Evolutionary conservation across 2,888 invertebrate species (phyloP), one percentile per base, ranked within the genome.

Genomic region (Brachylomia viminalis): DNA sequence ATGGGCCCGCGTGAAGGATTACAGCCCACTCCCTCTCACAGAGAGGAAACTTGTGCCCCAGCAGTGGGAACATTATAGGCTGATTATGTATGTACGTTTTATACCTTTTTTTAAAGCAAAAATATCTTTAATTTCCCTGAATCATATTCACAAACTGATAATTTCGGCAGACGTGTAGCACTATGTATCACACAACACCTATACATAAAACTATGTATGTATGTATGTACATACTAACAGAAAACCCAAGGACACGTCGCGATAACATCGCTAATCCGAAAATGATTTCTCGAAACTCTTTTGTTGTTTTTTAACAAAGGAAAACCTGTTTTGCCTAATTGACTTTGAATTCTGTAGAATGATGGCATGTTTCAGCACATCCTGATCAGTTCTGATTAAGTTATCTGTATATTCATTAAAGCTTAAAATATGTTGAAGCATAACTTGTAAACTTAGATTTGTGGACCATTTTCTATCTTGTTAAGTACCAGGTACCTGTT

Each of bases 281-380:
- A 77, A 77, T 77, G 77, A 77, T 77, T 78, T 84, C 72, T 71
- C 68, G n/a, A 64, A 72, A 79, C 72, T 79, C 79, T 79, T 86
- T 83, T 80, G 80, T 80, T 61, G n/a, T 80, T 56, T 69, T 54
- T 73, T 58, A 77, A 70, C 78, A 77, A 78, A 64, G 71, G 33
- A 27, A 45, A 58, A 71, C 79, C 20, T 5, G 78, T 78, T 77
- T 64, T 33, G 3, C 10, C 42, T 64, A 78, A 78, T 78, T 71
- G 62, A n/a, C 3, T 42, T 77, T 49, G 56, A 23, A 13, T 70
- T 64, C 71, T 17, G 23, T 64, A 7, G 56, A 49, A 2, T 64
- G 10, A n/a, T 17, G 30, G 20, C 8, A 23, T 56, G 13, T 33
- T 64, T 23, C 10, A 64, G 1, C 17, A 49, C n/a, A 54, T 72